Conservation (phyloP, 2,113 vertebrate species). For the Pseudopodoces humilis region DNA sequence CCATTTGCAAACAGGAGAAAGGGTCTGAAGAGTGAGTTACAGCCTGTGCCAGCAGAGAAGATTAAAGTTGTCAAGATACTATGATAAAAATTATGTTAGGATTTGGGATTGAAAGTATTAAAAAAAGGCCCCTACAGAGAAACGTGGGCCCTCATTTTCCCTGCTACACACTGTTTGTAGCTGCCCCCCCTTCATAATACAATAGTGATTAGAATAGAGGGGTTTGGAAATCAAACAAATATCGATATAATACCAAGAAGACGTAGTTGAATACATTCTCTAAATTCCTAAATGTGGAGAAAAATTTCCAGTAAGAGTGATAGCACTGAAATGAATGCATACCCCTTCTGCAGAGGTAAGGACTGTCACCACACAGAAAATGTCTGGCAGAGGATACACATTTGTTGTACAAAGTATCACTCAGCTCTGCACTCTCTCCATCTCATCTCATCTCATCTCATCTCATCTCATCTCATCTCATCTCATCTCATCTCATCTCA, state of each 20-base stretch:
- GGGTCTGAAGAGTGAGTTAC: not conserved
- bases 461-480: not conserved
- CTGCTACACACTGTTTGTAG: not conserved
- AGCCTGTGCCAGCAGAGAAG: not conserved
- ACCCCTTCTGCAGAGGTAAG: not conserved
- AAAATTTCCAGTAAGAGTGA: not conserved
- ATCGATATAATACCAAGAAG: not conserved
- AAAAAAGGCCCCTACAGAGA: not conserved
- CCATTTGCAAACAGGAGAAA: not conserved
- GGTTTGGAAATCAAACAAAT: not conserved
- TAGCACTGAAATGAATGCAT: not conserved
- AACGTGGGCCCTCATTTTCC: not conserved
- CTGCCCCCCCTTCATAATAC: not conserved
- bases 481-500: not conserved
- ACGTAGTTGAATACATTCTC: not conserved
- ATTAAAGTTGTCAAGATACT: conserved; percentile 22
- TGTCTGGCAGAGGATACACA: not conserved
- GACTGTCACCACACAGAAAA: not conserved
- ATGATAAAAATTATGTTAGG: not conserved
- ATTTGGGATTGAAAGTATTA: conserved; percentile 1
- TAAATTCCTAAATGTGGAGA: not conserved
- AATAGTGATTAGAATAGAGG: not conserved
- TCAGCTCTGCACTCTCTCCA: not conserved
- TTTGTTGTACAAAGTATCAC: not conserved
- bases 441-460: not conserved